phyloP scores from a whole-genome alignment of 2,888 invertebrate genomes.

The Heteropelma amictum region DNA sequence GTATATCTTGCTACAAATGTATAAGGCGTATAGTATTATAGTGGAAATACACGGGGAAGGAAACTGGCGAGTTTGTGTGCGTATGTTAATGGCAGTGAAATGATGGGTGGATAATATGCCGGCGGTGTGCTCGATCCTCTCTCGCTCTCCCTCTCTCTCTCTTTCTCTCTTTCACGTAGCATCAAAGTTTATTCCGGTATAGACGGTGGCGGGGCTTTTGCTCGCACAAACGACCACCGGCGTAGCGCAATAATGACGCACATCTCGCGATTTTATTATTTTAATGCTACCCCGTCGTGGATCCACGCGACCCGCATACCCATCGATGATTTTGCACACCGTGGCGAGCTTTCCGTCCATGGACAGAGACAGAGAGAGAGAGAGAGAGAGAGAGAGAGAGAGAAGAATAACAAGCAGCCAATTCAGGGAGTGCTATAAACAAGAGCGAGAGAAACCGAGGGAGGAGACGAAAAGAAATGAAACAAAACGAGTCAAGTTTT shows the following conservation, averaged over 20 bases:
- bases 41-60: conserved; percentile 30
- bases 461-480: neutral
- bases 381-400: neutral
- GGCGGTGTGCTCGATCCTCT: conserved; percentile 58
- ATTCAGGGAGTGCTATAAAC: neutral
- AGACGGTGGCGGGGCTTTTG: conserved; percentile 37
- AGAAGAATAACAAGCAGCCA: neutral
- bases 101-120: conserved; percentile 67
- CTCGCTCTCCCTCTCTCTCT: conserved; percentile 12
- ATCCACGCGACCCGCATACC: conserved; percentile 73
- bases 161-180: conserved; percentile 22
- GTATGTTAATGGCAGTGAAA: conserved; percentile 70
- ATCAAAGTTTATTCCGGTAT: conserved; percentile 32
- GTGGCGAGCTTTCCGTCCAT: conserved; percentile 23
- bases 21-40: neutral
- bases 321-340: conserved; percentile 58
- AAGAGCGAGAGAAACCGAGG: neutral
- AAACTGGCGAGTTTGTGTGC: conserved; percentile 40
- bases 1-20: neutral
- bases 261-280: conserved; percentile 74
- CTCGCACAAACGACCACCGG: conserved; percentile 66
- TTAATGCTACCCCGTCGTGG: conserved; percentile 67
- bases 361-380: neutral
- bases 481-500: conserved; percentile 26
- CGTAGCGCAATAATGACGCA: conserved; percentile 74